Evolutionary conservation across 2,113 vertebrate species (phyloP).

Genomic region (Poecile atricapillus): DNA sequence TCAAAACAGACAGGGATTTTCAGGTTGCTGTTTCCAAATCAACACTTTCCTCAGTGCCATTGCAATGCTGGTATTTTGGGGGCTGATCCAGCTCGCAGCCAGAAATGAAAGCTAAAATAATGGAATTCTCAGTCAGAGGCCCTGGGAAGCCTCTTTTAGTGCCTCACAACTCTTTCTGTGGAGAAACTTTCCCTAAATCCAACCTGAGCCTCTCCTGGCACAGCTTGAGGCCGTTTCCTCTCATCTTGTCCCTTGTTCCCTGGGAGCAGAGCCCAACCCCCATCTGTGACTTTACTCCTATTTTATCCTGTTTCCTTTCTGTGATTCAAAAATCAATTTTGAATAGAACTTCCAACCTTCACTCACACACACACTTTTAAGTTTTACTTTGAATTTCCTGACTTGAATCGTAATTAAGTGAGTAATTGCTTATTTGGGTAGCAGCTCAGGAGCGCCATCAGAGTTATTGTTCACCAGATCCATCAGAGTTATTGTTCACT

Average conservation of each 20-base stretch:
- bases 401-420: neutral
- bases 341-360: neutral
- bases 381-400: neutral
- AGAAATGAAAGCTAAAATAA: neutral
- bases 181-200: neutral
- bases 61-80: neutral
- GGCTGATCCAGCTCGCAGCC: neutral
- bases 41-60: neutral
- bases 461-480: neutral
- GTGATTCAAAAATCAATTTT: neutral
- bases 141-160: neutral
- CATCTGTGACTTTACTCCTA: neutral
- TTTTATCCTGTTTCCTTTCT: neutral
- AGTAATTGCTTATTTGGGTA: neutral
- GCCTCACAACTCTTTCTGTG: neutral
- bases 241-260: neutral
- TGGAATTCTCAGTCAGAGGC: neutral
- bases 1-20: neutral
- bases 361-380: neutral
- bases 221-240: neutral
- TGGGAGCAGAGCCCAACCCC: neutral
- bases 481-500: neutral
- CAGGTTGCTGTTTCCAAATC: constrained; percentile 1
- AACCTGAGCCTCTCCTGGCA: neutral
- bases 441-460: neutral